Base-by-base conservation (phyloP, 2,113 vertebrate species). In the Delphinapterus leucas region DNA sequence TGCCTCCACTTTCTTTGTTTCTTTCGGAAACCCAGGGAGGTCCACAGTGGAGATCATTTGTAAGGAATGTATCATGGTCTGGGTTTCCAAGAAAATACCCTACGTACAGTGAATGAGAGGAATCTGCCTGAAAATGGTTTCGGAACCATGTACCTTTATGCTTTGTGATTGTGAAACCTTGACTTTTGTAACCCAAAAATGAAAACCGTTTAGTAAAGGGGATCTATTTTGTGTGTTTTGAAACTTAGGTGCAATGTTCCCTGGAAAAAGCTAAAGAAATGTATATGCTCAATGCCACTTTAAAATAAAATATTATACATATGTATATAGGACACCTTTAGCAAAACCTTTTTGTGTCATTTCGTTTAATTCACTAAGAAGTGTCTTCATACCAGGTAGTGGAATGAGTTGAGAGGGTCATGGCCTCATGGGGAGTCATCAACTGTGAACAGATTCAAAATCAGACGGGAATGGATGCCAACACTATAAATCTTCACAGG, bases 101-200 rank as follows among this genome's bases (percentile, higher is more conserved):
- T 89, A 3, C 0, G 0, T 92, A 63, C 55, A 79, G 77, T 79
- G 97, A 97, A 96, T 97, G 95, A 93, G 81, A 95, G 96, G 55
- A 95, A 96, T 96, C 58, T 98, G 93, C 95, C 98, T 97, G 89
- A 97, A 95, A 96, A 94, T 83, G 97, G 93, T 97, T 98, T 98
- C 96, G 94, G 98, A 98, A 98, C 92, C 98, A 87, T 98, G 98
- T 98, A 98, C 90, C 98, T 95, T 95, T 98, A 97, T 97, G 97
- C 98, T 99, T 98, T 98, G 99, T 99, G 98, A 99, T 99, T 99
- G 99, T 99, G 99, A 99, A 98, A 98, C 98, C 98, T 98, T 98
- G 98, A 99, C 88, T 97, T 98, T 99, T 99, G 98, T 99, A 99
- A 98, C 98, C 98, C 77, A 93, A 97, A 98, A 98, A 97, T 97